Evolutionary conservation across 2,888 invertebrate species (phyloP).

Genomic region (Steinernema carpocapsae): DNA sequence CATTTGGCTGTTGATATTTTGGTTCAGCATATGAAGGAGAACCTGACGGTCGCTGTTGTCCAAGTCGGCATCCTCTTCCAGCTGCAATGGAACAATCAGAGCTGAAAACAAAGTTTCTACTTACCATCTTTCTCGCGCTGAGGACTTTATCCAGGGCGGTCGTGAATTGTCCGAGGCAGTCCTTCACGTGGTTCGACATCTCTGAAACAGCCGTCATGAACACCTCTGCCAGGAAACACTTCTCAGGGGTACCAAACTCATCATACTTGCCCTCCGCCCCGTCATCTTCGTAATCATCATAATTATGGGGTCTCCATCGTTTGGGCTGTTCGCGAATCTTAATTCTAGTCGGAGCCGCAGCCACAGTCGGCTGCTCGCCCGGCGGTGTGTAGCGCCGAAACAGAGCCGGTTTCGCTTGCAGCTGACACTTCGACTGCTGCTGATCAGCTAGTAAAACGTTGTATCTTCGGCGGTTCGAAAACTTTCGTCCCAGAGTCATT

Average conservation of each 20-base stretch:
- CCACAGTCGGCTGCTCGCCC: slow-evolving; percentile 2
- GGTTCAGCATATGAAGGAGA: slow-evolving; percentile 5
- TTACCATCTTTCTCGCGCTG: slow-evolving; percentile 51
- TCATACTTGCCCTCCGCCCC: slow-evolving; percentile 16
- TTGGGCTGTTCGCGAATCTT: slow-evolving; percentile 22
- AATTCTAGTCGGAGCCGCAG: slow-evolving; percentile 1
- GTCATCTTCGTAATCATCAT: background rate
- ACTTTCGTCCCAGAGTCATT: slow-evolving; percentile 19
- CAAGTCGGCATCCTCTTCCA: slow-evolving; percentile 23
- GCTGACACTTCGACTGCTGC: background rate
- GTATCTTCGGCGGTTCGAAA: slow-evolving; percentile 1
- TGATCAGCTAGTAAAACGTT: background rate
- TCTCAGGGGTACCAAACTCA: slow-evolving; percentile 15
- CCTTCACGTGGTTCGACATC: slow-evolving; percentile 50
- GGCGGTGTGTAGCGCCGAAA: slow-evolving; percentile 20
- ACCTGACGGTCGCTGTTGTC: slow-evolving; percentile 10
- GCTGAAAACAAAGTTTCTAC: background rate
- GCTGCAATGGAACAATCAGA: background rate
- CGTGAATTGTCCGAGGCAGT: slow-evolving; percentile 50
- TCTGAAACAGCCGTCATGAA: slow-evolving; percentile 39
- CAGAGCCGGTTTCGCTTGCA: slow-evolving; percentile 31
- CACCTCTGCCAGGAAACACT: background rate
- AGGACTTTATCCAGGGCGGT: slow-evolving; percentile 49
- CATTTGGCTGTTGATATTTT: background rate
- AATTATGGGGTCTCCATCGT: background rate